phyloP scores from a whole-genome alignment of 2,113 vertebrate species.

The Dicaeum eximium region DNA sequence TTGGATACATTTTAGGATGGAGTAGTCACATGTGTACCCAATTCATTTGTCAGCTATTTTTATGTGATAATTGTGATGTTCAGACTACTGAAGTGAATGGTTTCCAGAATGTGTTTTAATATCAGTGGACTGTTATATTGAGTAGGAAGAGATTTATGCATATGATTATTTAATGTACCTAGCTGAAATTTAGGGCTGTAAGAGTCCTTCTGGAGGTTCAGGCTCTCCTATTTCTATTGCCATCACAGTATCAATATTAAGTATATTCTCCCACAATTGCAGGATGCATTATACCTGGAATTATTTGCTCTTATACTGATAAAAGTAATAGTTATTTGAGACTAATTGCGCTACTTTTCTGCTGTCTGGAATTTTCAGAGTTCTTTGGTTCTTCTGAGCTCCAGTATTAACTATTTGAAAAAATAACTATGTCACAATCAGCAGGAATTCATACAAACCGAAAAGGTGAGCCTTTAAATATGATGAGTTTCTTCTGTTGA shows the following conservation, averaged over 20 bases:
- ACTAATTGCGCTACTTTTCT: background rate
- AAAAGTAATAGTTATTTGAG: background rate
- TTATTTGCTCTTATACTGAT: background rate
- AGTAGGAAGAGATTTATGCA: background rate
- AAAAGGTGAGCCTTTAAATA: background rate
- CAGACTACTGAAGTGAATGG: background rate
- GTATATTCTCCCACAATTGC: background rate
- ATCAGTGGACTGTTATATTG: background rate
- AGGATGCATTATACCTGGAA: background rate
- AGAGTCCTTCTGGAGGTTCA: background rate
- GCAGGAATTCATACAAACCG: background rate
- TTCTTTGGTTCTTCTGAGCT: background rate
- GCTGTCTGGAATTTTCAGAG: background rate
- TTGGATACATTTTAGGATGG: background rate
- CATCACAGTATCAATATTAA: background rate
- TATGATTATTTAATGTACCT: background rate
- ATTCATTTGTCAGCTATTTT: background rate
- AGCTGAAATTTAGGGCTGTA: background rate
- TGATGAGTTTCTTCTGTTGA: background rate
- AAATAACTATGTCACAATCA: background rate
- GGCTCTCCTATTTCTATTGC: background rate
- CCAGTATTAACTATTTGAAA: background rate
- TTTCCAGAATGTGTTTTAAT: background rate
- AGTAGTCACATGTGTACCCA: background rate
- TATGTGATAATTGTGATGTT: background rate